Evolutionary conservation across 2,888 invertebrate species (phyloP).

Genomic region (Tetragonula carbonaria): DNA sequence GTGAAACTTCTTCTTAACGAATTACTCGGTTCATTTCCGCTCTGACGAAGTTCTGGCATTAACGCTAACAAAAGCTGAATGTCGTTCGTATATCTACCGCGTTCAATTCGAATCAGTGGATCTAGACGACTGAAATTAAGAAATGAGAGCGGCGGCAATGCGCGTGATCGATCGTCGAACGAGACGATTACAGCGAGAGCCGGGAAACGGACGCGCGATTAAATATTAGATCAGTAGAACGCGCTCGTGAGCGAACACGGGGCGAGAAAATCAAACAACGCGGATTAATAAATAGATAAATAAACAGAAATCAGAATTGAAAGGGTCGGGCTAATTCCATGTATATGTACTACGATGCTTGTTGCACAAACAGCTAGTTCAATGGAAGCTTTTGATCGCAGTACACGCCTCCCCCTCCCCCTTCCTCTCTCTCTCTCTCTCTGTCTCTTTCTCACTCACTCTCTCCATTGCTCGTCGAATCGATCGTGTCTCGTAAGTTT

Average conservation of each 20-base stretch:
- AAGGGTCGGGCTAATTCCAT: not conserved
- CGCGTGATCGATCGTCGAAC: not conserved
- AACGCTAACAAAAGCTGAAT: no score
- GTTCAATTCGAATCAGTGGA: no score
- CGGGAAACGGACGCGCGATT: not conserved
- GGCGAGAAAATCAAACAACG: not conserved
- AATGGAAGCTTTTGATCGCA: not conserved
- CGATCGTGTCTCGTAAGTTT: slow-evolving; percentile 3
- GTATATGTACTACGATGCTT: not conserved
- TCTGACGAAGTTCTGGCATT: no score
- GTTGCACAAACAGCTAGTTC: not conserved
- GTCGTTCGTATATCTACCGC: no score
- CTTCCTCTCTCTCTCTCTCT: not conserved
- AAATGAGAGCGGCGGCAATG: no score
- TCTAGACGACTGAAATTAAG: no score
- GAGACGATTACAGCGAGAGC: not conserved
- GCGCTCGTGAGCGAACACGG: not conserved
- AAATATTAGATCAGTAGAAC: not conserved
- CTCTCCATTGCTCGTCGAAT: not conserved
- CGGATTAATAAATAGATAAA: not conserved
- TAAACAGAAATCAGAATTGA: not conserved
- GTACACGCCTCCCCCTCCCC: not conserved
- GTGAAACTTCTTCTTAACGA: no score
- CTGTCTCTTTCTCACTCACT: not conserved
- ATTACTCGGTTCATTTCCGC: no score